phyloP scores from a whole-genome alignment of 2,113 vertebrate genomes.

The Tinamus guttatus region DNA sequence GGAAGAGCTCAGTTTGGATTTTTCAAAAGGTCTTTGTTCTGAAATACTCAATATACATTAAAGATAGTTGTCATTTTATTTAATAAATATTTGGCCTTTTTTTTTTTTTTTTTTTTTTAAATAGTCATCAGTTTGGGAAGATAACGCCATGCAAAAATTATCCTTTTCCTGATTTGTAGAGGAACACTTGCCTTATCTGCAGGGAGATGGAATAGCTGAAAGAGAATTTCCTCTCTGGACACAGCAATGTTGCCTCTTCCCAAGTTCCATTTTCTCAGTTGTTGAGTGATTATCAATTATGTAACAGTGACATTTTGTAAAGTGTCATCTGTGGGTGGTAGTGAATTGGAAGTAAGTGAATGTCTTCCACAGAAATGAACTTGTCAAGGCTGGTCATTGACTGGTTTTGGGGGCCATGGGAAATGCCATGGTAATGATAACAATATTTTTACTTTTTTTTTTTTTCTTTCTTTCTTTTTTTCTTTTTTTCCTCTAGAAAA shows the following conservation, averaged over 20 bases:
- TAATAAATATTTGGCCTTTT: not conserved
- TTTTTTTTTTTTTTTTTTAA: not conserved
- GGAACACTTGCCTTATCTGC: not conserved
- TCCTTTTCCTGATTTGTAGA: conserved; percentile 1
- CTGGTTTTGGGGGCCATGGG: conserved; percentile 47
- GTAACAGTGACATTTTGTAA: conserved; percentile 75
- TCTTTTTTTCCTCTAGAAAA: not conserved
- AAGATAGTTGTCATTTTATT: not conserved
- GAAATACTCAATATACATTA: not conserved
- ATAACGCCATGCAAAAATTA: not conserved
- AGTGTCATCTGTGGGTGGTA: conserved; percentile 69
- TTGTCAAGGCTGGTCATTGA: conserved; percentile 68
- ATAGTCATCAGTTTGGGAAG: not conserved
- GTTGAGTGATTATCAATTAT: conserved; percentile 75
- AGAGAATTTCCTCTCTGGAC: conserved; percentile 64
- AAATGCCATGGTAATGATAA: conserved; percentile 38
- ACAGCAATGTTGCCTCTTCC: conserved; percentile 56
- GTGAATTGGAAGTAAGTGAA: conserved; percentile 74
- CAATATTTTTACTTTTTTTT: not conserved
- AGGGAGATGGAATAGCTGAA: conserved; percentile 26
- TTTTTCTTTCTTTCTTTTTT: not conserved
- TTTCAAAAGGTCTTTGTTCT: conserved; percentile 47
- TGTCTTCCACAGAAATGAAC: conserved; percentile 73
- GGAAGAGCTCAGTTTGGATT: not conserved
- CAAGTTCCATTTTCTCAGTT: conserved; percentile 74